A percentile compares a stretch with the other conserved stretches of the same genome.
phyloP scores from a whole-genome alignment of 1,140 invertebrate genomes.

The Saccostrea glomerata region DNA sequence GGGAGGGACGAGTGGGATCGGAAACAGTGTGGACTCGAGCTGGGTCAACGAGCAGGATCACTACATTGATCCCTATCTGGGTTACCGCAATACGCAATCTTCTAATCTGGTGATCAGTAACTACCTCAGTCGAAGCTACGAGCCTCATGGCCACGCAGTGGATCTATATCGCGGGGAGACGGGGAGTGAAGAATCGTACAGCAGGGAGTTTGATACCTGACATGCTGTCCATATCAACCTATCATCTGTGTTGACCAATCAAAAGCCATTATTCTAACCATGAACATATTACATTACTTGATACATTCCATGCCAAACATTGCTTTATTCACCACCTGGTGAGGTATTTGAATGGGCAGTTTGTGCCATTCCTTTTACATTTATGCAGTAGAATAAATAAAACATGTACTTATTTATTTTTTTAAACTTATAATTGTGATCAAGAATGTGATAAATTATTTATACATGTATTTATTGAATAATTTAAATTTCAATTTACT shows the following conservation, averaged over 20 bases:
- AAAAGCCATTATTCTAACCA: slow-evolving; percentile 16
- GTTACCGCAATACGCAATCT: slow-evolving; percentile 50
- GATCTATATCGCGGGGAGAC: slow-evolving; percentile 55
- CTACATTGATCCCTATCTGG: slow-evolving; percentile 42
- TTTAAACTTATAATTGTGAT: neutral
- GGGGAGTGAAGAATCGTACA: slow-evolving; percentile 51
- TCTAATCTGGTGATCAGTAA: slow-evolving; percentile 45
- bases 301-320: slow-evolving; percentile 12
- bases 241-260: no score
- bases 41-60: slow-evolving; percentile 63
- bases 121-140: slow-evolving; percentile 56
- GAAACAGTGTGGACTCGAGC: slow-evolving; percentile 63
- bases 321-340: neutral
- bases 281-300: neutral
- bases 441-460: slow-evolving; percentile 11
- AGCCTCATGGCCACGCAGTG: slow-evolving; percentile 42
- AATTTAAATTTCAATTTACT: neutral
- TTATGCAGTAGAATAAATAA: neutral
- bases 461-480: neutral
- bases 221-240: neutral
- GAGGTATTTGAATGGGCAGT: neutral
- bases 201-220: slow-evolving; percentile 52
- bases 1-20: slow-evolving; percentile 65
- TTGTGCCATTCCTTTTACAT: neutral
- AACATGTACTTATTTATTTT: neutral